Evolutionary conservation across 2,113 vertebrate genomes (phyloP), one percentile per base, ranked within the genome.

Genomic region (Abramis brama): DNA sequence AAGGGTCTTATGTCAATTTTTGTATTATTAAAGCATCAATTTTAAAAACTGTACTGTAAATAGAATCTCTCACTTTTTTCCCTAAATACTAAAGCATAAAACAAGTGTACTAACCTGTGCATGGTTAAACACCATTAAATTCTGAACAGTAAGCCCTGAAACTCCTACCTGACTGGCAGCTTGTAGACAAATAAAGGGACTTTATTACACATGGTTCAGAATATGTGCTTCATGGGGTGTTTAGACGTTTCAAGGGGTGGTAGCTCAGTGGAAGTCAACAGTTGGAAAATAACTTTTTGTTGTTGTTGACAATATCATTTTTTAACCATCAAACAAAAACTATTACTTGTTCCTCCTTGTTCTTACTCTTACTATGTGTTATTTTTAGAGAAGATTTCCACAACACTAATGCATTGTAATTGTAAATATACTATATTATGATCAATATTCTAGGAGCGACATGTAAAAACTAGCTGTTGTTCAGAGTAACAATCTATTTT

Each of bases 131-230:
- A 21, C 36, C 23, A 23, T 71, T 71, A 21, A 6, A 39, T 83
- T 83, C 30, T 36, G 25, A 83, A 83, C 4, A 27, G 5, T 45
- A 43, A 82, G 57, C 33, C 23, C 57, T 50, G 39, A 30, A 83
- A n/a, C 64, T 68, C 15, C 30, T 19, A 68, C 5, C 47, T 71
- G 47, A 83, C 47, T 74, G 71, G 39, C 30, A n/a, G 89, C 86
- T 90, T 93, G 83, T 68, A 43, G 39, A 17, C 21, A 27, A 57
- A 15, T 86, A 76, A 87, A 50, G 85, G 75, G 30, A 76, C 52
- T 15, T 59, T 57, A 64, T 52, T 74, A 47, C 11, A 47, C 39
- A 74, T 74, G n/a, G 43, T 47, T 74, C 12, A 74, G 12, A 74
- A 17, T 25, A 25, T 74, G 43, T 74, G 43, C 71, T 27, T 74